These are phyloP conservation scores for Andrena bucephala DNA, from an alignment of 2,888 invertebrate genomes.

Conservation along the genomic window DNA sequence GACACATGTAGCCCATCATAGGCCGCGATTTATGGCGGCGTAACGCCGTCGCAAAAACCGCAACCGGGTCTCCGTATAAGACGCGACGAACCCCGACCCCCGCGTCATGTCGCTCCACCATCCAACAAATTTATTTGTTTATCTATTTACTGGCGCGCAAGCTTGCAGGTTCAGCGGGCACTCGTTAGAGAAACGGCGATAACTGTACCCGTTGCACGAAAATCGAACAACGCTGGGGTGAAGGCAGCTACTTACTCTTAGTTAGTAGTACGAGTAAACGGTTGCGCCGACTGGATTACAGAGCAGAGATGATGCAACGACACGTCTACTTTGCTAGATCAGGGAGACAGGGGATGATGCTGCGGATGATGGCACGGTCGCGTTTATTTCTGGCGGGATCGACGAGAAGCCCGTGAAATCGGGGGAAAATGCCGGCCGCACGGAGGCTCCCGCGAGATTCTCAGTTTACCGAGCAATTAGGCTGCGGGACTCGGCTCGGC, in stretches of 20 bases:
- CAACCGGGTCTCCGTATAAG: slow-evolving; percentile 77
- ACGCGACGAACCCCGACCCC: slow-evolving; percentile 54
- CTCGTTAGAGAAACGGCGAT: neutral
- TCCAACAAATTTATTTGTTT: slow-evolving; percentile 81
- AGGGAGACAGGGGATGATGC: neutral
- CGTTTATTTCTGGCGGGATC: neutral
- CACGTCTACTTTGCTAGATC: neutral
- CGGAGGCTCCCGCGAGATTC: slow-evolving; percentile 49
- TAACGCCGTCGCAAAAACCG: slow-evolving; percentile 81
- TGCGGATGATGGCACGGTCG: no score
- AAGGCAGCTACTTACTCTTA: no score
- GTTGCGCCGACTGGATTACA: no score
- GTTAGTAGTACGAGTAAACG: no score
- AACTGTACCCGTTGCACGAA: slow-evolving; percentile 41
- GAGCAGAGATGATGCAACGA: neutral
- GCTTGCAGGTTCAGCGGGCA: neutral
- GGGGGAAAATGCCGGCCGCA: slow-evolving; percentile 52
- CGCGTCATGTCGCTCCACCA: slow-evolving; percentile 67
- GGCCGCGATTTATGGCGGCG: slow-evolving; percentile 83
- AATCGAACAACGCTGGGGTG: slow-evolving; percentile 19
- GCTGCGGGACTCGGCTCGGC: slow-evolving; percentile 57
- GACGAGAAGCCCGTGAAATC: slow-evolving; percentile 34
- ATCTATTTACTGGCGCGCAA: slow-evolving; percentile 8
- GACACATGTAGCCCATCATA: slow-evolving; percentile 85
- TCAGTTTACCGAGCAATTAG: slow-evolving; percentile 75